A percentile compares a stretch with the other conserved stretches of the same genome.
Conservation (phyloP, 2,797 vertebrate species). For the Phoebastria nigripes region DNA sequence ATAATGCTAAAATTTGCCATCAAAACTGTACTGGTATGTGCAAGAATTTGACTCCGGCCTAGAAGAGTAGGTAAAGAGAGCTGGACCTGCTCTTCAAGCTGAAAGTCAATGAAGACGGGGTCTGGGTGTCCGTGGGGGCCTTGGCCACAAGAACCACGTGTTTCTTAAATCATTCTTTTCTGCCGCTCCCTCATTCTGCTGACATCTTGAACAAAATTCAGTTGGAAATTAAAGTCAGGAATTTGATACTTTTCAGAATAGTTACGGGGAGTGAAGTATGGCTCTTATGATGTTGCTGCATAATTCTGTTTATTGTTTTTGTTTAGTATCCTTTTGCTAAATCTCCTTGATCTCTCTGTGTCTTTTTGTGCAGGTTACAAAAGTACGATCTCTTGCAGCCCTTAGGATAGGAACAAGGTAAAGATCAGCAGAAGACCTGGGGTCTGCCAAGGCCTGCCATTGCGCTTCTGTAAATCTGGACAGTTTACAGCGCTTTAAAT, state of each 20-base stretch:
- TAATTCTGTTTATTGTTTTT: background rate
- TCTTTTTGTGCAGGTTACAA: slow-evolving; percentile 73
- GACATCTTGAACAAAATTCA: background rate
- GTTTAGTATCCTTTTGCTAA: slow-evolving; percentile 30
- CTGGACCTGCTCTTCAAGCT: background rate
- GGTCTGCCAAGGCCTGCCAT: slow-evolving; percentile 57
- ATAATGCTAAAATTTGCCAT: background rate
- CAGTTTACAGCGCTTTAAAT: slow-evolving; percentile 40
- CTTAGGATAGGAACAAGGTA: slow-evolving; percentile 62
- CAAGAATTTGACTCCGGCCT: background rate
- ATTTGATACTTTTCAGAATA: background rate
- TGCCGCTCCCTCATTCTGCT: background rate
- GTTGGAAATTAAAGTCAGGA: background rate
- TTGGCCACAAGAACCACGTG: background rate
- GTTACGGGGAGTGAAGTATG: background rate
- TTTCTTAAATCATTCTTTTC: background rate
- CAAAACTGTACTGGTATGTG: background rate
- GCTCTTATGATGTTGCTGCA: background rate
- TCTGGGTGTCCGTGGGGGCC: background rate
- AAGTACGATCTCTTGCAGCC: slow-evolving; percentile 59
- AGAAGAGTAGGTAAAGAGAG: background rate
- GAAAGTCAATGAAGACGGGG: background rate
- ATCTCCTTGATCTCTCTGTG: slow-evolving; percentile 58
- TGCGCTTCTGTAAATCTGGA: slow-evolving; percentile 53
- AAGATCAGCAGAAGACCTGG: slow-evolving; percentile 65